phyloP scores from a whole-genome alignment of 2,113 vertebrate species.

The Alaudala cheleensis region DNA sequence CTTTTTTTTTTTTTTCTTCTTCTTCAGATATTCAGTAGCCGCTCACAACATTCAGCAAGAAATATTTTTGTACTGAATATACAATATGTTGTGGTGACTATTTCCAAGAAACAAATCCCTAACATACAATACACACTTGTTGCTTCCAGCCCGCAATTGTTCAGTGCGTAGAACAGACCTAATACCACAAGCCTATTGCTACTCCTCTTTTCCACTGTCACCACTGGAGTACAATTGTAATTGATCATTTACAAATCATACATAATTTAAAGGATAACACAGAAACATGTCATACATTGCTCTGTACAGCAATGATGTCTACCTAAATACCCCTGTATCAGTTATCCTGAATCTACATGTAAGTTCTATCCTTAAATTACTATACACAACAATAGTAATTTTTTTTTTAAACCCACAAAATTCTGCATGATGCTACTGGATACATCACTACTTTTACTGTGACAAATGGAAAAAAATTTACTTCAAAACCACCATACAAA shows the following conservation, averaged over 20 bases:
- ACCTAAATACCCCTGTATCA: background rate
- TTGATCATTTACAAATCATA: background rate
- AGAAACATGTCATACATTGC: background rate
- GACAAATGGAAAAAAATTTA: background rate
- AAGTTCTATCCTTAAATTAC: background rate
- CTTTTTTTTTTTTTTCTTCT: background rate
- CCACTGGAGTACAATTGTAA: background rate
- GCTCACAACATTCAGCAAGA: background rate
- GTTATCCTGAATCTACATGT: background rate
- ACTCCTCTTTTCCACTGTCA: background rate
- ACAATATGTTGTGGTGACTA: background rate
- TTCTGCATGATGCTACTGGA: background rate
- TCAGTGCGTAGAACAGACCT: background rate
- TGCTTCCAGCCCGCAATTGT: background rate
- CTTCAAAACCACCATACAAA: background rate
- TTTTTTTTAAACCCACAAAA: background rate
- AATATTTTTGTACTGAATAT: background rate
- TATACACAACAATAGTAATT: background rate
- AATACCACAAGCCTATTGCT: background rate
- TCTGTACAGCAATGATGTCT: background rate
- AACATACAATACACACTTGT: background rate
- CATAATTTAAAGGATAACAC: background rate
- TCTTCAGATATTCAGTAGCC: background rate
- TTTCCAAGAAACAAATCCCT: background rate
- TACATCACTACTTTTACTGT: background rate